Evolutionary conservation across 2,113 vertebrate species (phyloP), one percentile per base, ranked within the genome.

Genomic region (Anguilla rostrata): DNA sequence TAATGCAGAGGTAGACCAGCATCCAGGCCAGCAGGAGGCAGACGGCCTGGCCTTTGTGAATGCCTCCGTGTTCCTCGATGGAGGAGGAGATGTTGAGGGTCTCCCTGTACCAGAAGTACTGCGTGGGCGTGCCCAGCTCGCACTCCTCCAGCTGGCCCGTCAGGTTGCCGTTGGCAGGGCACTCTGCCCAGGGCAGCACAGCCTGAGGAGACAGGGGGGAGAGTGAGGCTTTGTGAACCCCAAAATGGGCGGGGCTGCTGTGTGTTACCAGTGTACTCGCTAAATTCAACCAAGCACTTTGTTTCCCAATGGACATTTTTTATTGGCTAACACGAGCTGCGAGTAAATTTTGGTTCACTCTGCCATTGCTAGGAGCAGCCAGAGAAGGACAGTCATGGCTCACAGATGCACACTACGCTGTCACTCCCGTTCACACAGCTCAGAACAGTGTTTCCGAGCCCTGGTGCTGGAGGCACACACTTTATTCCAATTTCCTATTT

Each of bases 101-200:
- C 88, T 97, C 93, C 15, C 97, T 92, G 93, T 97, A 99, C 96
- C 97, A 99, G 93, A 99, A 99, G 90, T 98, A 98, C 92, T 98
- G 95, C 0, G 98, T 99, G 26, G 98, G 87, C 0, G 98, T 94
- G 0, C 96, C 94, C 86, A 82, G 92, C 85, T 96, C 96, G 0
- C 98, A 99, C 90, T 99, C 98, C 88, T 96, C 95, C 4, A 96
- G 9, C 0, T 94, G 95, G 86, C 92, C 94, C 0, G 97, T 98
- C 82, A 0, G 91, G 92, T 98, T 99, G 78, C 53, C 63, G 57
- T 96, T 97, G 88, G 97, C 56, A 0, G 98, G 98, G 82, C 98
- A 99, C 11, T 91, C 90, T 0, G 97, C 94, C 98, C 98, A 99
- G 0, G 98, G 98, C 91, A 99, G 89, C 2, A 96, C 95, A 0